phyloP scores from a whole-genome alignment of 1,140 invertebrate species.

The Drosophila murphyi region DNA sequence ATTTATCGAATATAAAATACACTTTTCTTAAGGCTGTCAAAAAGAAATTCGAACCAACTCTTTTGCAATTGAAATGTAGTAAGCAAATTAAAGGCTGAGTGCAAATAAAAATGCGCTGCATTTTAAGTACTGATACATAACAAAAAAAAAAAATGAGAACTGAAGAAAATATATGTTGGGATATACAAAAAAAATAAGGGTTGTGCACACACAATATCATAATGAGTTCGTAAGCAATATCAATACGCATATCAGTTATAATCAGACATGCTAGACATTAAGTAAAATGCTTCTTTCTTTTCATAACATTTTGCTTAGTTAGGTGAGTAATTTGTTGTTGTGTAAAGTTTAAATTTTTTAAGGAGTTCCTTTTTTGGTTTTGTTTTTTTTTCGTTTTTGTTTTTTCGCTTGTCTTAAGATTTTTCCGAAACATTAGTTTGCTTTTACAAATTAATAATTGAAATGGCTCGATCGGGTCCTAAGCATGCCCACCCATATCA shows the following conservation, averaged over 20 bases:
- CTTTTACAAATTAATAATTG: conserved; percentile 78
- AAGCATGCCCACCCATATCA: conserved; percentile 81
- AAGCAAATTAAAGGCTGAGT: conserved; percentile 24
- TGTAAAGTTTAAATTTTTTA: conserved; percentile 45
- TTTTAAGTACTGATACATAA: background rate
- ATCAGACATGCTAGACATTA: conserved; percentile 69
- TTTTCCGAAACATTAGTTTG: conserved; percentile 55
- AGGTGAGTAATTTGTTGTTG: conserved; percentile 64
- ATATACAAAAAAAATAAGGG: background rate
- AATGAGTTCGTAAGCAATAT: conserved; percentile 55
- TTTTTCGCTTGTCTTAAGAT: conserved; percentile 47
- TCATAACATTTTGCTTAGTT: conserved; percentile 51
- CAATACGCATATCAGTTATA: conserved; percentile 64
- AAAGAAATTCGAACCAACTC: conserved; percentile 26
- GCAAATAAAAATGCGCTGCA: conserved; percentile 26
- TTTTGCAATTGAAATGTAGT: conserved; percentile 16
- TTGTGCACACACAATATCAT: conserved; percentile 8
- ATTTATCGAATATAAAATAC: conserved; percentile 29
- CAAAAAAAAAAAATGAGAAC: background rate
- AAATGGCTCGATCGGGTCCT: conserved; percentile 28
- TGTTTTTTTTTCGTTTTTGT: conserved; percentile 32
- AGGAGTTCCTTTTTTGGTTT: conserved; percentile 23
- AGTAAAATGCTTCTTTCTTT: conserved; percentile 58
- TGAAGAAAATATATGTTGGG: background rate
- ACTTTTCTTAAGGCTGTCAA: conserved; percentile 19